Percentiles rank a stretch among this genome's conserved stretches.
Conservation (phyloP, 2,797 vertebrate genomes). For the Dryobates pubescens region DNA sequence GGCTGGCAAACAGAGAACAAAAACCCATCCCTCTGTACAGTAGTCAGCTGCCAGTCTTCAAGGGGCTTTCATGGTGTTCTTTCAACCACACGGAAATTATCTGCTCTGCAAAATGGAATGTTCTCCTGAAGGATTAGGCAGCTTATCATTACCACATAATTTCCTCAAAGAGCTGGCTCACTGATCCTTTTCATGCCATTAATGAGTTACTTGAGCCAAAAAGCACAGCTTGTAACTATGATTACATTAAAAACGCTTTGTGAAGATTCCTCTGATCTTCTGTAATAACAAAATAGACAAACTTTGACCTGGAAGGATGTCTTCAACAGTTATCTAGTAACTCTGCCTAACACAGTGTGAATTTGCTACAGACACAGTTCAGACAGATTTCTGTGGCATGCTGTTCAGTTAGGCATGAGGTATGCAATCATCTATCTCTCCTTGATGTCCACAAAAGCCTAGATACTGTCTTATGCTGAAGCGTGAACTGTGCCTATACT, state of each 20-base stretch:
- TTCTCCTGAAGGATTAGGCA: constrained; percentile 37
- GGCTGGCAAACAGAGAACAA: constrained; percentile 31
- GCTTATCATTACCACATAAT: constrained; percentile 49
- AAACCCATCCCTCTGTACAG: not conserved
- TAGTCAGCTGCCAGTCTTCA: constrained; percentile 56
- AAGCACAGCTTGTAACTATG: constrained; percentile 25
- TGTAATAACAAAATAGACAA: constrained; percentile 3
- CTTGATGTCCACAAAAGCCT: not conserved
- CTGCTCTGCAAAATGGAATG: constrained; percentile 34
- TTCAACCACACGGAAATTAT: constrained; percentile 47
- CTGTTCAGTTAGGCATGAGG: not conserved
- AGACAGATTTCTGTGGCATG: not conserved
- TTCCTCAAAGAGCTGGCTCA: constrained; percentile 23
- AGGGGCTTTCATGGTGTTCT: constrained; percentile 39
- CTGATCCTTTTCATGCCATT: constrained; percentile 57
- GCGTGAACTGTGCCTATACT: not conserved
- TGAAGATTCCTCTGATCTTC: constrained; percentile 11
- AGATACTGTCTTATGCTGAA: not conserved
- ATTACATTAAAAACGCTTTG: constrained; percentile 17
- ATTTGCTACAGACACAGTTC: not conserved
- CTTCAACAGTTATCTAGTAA: not conserved
- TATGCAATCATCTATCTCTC: not conserved
- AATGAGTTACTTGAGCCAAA: constrained; percentile 49
- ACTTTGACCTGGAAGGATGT: constrained; percentile 9
- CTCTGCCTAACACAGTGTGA: not conserved